Conservation (phyloP, 2,113 vertebrate genomes). For the Seriola dumerili region DNA sequence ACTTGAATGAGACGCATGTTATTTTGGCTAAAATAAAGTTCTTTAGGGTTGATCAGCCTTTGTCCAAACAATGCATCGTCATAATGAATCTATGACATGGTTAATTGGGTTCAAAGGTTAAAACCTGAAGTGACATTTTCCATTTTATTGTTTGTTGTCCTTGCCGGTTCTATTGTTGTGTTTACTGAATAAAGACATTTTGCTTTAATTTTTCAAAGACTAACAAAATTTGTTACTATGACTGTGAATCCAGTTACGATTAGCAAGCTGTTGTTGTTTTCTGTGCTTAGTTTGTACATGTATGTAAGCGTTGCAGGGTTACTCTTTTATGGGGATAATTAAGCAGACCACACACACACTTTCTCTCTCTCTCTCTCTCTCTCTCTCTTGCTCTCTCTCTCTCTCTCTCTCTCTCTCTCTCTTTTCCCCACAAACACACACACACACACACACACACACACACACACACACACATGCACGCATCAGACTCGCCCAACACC, state of each 20-base stretch:
- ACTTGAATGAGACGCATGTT: neutral
- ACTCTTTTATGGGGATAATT: slow-evolving; percentile 45
- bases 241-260: slow-evolving; percentile 2
- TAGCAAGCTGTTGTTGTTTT: slow-evolving; percentile 14
- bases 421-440: too few species aligned
- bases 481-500: slow-evolving; percentile 8
- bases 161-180: slow-evolving; percentile 1
- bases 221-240: neutral
- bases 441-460: neutral
- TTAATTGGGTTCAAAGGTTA: slow-evolving; percentile 42
- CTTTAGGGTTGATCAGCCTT: neutral
- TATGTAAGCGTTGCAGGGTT: slow-evolving; percentile 17
- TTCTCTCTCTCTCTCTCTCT: neutral
- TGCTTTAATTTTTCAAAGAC: neutral
- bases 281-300: slow-evolving; percentile 17
- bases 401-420: neutral
- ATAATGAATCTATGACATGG: neutral
- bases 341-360: slow-evolving; percentile 35
- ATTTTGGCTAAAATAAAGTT: neutral
- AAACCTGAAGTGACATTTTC: neutral
- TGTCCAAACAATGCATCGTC: neutral
- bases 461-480: slow-evolving; percentile 2
- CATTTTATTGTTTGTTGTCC: slow-evolving; percentile 1
- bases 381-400: neutral
- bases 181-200: neutral